Evolutionary conservation across 2,797 vertebrate species (phyloP).

Genomic region (Bradypodion pumilum): DNA sequence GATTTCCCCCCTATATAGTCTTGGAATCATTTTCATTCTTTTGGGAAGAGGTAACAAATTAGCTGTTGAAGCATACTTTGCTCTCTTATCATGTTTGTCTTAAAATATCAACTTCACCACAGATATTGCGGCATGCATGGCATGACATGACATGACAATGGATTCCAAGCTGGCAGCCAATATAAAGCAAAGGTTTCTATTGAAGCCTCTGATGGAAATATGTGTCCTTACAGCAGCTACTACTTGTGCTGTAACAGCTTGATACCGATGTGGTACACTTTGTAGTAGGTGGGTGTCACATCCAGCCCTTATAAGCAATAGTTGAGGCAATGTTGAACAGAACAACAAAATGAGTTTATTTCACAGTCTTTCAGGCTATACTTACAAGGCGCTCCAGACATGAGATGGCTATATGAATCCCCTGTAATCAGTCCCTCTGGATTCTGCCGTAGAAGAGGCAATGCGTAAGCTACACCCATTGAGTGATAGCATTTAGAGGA

Average conservation of each 20-base stretch:
- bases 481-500: too few species aligned
- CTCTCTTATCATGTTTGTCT: slow-evolving; percentile 23
- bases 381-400: too few species aligned
- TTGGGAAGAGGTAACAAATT: slow-evolving; percentile 28
- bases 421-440: too few species aligned
- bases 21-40: slow-evolving; percentile 29
- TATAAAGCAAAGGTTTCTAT: not conserved
- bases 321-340: too few species aligned
- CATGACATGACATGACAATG: slow-evolving; percentile 41
- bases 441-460: too few species aligned
- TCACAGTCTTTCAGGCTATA: too few species aligned
- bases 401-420: too few species aligned
- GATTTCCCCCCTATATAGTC: not conserved
- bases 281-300: not conserved
- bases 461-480: too few species aligned
- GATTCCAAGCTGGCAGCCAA: slow-evolving; percentile 15
- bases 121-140: slow-evolving; percentile 25
- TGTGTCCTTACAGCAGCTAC: not conserved
- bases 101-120: slow-evolving; percentile 2
- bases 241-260: not conserved
- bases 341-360: too few species aligned
- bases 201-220: not conserved
- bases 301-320: too few species aligned
- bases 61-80: slow-evolving; percentile 17
- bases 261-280: not conserved